Conservation (phyloP, 2,888 invertebrate species). For the Nomada fucata region DNA sequence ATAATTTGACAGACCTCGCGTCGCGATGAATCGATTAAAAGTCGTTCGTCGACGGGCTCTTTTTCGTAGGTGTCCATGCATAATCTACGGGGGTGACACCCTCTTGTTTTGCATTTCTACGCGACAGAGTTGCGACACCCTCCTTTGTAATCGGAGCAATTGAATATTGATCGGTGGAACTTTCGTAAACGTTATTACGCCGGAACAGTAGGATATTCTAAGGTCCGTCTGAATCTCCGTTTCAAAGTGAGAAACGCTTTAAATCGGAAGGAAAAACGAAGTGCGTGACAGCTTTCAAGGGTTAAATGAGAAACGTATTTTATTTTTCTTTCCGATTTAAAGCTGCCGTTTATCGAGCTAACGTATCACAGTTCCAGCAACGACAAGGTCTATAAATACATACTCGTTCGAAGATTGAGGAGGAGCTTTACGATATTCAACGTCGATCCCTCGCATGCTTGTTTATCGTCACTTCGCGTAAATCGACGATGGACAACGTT, state of each 20-base stretch:
- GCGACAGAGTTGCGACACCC: background rate
- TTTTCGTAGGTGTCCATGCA: conserved; percentile 33
- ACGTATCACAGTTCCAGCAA: background rate
- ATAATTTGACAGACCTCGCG: background rate
- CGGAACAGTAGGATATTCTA: background rate
- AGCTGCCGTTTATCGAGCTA: no score
- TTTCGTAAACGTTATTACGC: background rate
- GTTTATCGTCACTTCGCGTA: conserved; percentile 20
- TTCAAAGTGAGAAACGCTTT: background rate
- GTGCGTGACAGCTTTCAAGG: no score
- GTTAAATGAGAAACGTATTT: no score
- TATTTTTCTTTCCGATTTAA: no score
- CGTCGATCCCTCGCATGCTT: conserved; percentile 14
- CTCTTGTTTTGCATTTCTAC: conserved; percentile 26
- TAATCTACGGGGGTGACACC: conserved; percentile 12
- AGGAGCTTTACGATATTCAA: conserved; percentile 20
- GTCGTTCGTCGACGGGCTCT: conserved; percentile 3
- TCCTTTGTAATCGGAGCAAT: background rate
- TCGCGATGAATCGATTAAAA: conserved; percentile 13
- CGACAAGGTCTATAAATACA: conserved; percentile 37
- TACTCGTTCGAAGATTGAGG: background rate
- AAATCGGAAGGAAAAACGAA: background rate
- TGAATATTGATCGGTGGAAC: conserved; percentile 15
- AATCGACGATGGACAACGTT: conserved; percentile 30
- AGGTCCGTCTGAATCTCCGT: background rate